Percentiles rank a stretch among this genome's conserved stretches.
phyloP scores from a whole-genome alignment of 2,888 invertebrate genomes.

The Arrhopalites spinosus region DNA sequence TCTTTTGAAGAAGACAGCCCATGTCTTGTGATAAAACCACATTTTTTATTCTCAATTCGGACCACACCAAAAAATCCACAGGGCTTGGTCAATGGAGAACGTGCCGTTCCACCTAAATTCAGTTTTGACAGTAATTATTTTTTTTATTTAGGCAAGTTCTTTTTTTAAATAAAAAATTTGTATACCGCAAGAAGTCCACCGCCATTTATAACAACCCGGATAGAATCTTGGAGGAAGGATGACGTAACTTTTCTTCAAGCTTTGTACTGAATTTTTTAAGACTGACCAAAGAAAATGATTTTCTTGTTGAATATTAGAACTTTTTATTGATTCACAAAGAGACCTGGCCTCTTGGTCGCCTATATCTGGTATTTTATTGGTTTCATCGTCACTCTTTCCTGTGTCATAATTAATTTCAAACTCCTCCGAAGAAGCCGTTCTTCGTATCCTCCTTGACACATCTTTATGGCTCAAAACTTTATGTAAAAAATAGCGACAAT shows the following conservation, averaged over 20 bases:
- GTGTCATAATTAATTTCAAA: neutral
- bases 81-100: neutral
- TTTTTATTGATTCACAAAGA: neutral
- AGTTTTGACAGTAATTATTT: too few species aligned
- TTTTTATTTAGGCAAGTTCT: too few species aligned
- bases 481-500: too few species aligned
- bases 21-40: neutral
- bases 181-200: conserved; percentile 10
- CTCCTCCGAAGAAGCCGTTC: too few species aligned
- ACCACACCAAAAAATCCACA: conserved; percentile 17
- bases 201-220: conserved; percentile 16
- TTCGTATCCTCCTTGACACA: too few species aligned
- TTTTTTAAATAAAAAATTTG: too few species aligned
- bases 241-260: neutral
- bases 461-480: too few species aligned
- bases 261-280: neutral
- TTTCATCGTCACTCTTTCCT: neutral
- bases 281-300: conserved; percentile 1
- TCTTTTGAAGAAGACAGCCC: neutral
- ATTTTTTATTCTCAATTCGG: neutral
- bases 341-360: neutral
- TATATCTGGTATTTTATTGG: neutral
- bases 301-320: neutral
- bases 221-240: conserved; percentile 1
- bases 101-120: neutral